Conservation (phyloP, 2,888 invertebrate species). For the Drosophila silvestris region DNA sequence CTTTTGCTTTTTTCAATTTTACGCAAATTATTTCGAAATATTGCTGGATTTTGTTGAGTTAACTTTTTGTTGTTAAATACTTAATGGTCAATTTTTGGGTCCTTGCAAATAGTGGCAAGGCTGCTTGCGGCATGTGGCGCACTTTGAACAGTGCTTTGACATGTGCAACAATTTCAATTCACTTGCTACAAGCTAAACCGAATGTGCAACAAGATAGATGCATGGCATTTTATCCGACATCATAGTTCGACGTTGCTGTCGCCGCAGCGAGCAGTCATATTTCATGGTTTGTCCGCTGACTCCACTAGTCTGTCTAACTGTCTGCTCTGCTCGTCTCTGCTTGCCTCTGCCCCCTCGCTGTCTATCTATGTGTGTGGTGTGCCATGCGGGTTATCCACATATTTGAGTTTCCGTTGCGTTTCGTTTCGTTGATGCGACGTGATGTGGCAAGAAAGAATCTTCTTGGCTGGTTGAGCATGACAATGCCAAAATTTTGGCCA, state of each 20-base stretch:
- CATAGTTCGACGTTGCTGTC: constrained; percentile 51
- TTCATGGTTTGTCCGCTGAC: constrained; percentile 63
- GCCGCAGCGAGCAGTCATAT: constrained; percentile 60
- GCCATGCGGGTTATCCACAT: constrained; percentile 30
- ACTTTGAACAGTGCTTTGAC: constrained; percentile 16
- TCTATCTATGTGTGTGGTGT: constrained; percentile 12
- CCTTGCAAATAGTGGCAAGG: background rate
- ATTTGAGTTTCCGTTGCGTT: constrained; percentile 53
- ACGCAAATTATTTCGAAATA: background rate
- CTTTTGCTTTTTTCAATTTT: background rate
- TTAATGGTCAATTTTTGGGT: background rate
- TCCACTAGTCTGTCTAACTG: constrained; percentile 15
- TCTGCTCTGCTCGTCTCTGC: constrained; percentile 9
- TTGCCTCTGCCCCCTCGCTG: constrained; percentile 3
- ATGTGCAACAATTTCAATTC: constrained; percentile 47
- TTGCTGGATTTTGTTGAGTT: background rate
- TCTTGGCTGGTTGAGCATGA: constrained; percentile 69
- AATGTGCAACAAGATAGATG: constrained; percentile 17
- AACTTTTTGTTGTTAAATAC: background rate
- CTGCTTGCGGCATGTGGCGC: constrained; percentile 13
- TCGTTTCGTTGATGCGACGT: constrained; percentile 72
- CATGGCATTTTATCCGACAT: constrained; percentile 43
- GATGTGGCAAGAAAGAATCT: constrained; percentile 55
- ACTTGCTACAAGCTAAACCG: constrained; percentile 9
- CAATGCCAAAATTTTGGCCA: constrained; percentile 48